Evolutionary conservation across 1,140 invertebrate genomes (phyloP), one percentile per base, ranked within the genome.

Genomic region (Geopemphigus sp.): DNA sequence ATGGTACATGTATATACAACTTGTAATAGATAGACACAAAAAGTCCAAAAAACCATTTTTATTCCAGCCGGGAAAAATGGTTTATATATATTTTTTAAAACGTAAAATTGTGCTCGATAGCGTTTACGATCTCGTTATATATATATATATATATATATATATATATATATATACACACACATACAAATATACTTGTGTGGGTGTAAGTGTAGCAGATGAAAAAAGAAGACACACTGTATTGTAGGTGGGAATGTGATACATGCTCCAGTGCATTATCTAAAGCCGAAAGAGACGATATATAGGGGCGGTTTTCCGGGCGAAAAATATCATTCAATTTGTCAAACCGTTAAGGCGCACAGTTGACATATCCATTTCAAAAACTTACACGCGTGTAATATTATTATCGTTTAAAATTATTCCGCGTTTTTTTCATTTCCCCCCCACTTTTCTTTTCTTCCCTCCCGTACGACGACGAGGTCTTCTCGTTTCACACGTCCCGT

Each of bases 291-390:
- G 32, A 39, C 32, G 32, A 39, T 4, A 39, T 4, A 39, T 8
- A 45, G n/a, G 32, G 54, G 22, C n/a, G 56, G 22, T 54, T 76
- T 76, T 56, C 1, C n/a, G 5, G 26, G 59, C 32, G 56, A 76
- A 59, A 76, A 59, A 76, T 76, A 76, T 45, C 53, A 59, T 76
- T 76, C 54, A 59, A 76, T 76, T 76, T 76, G 73, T 76, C 73
- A 76, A 56, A 57, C 53, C 19, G 54, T 57, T 59, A 57, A 76
- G 54, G 45, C 56, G 45, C 56, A 59, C 14, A 76, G 73, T 76
- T 76, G 73, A 76, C 73, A 76, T 76, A 76, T 76, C 54, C 26
- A 76, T 76, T 76, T 76, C 29, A 59, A 74, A 39, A 76, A 76
- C 53, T 57, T 76, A 39, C 54, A 76, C 29, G 5, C 15, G 29